Evolutionary conservation across 2,888 invertebrate genomes (phyloP), one percentile per base, ranked within the genome.

Genomic region (Hecatera dysodea): DNA sequence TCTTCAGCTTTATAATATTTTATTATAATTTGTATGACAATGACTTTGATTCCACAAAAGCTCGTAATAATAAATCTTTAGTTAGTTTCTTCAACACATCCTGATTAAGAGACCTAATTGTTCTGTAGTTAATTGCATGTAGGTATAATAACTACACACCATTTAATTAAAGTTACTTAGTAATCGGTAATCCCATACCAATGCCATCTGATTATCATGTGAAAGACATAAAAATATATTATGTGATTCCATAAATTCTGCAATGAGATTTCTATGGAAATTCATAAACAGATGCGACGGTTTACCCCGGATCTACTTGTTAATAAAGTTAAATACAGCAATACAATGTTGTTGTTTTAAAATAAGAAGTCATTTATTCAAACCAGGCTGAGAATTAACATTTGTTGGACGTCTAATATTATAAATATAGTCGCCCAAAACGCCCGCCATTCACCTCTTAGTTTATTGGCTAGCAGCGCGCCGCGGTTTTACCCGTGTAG

Each of bases 201-300:
- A 56, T 24, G 46, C 53, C 22, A 60, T 15, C 27, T 55, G 19
- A 78, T 71, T 77, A 72, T 19, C 71, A 74, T 61, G 78, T 74
- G 42, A 76, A 72, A 46, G 44, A 76, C 77, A 76, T 72, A 33
- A 76, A 76, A 29, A 72, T 72, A 52, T 29, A 57, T 72, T 52
- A 72, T n/a, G 57, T 53, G 72, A 76, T 59, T 76, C 70, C 19
- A 77, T 73, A 57, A 73, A 77, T 70, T 70, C 22, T 56, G 53
- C 15, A 19, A 59, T 0, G 27, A n/a, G 36, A 33, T 70, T 46
- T 36, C 39, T 57, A 70, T 69, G 27, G 29, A 53, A 76, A 72
- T 39, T 12, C 22, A 12, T 22, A 15, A 22, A 36, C 22, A 8
- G 11, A 44, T 17, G 6, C 24, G 0, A 27, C 9, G 27, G 24